Conservation (phyloP, 2,888 invertebrate species). For the Agonum fuliginosum region DNA sequence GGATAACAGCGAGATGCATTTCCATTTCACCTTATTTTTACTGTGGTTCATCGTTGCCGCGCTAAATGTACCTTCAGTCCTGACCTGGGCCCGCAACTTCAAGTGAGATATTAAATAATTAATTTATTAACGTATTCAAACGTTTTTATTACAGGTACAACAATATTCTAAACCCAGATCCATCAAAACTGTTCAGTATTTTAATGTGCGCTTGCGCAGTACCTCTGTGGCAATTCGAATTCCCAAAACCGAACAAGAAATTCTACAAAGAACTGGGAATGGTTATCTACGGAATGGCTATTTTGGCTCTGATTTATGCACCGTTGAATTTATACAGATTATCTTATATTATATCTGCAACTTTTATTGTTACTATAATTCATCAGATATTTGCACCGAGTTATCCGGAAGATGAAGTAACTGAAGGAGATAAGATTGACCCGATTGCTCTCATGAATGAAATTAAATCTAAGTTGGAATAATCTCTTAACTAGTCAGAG, state of each 20-base stretch:
- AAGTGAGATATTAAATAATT: conserved; percentile 75
- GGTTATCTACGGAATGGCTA: conserved; percentile 75
- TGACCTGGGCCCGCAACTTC: conserved; percentile 89
- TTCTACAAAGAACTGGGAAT: conserved; percentile 73
- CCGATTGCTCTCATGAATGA: conserved; percentile 34
- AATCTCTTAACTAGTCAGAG: conserved; percentile 36
- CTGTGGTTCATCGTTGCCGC: conserved; percentile 80
- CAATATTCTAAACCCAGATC: conserved; percentile 77
- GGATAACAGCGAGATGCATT: conserved; percentile 76
- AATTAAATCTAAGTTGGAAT: conserved; percentile 66
- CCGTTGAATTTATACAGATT: conserved; percentile 78
- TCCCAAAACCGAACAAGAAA: conserved; percentile 78
- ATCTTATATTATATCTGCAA: conserved; percentile 76
- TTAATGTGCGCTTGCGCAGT: conserved; percentile 77
- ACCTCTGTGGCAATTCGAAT: conserved; percentile 80
- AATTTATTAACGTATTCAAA: conserved; percentile 5
- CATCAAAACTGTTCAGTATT: conserved; percentile 77
- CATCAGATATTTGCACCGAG: conserved; percentile 75
- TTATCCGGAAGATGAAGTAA: conserved; percentile 75
- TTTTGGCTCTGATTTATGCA: conserved; percentile 76
- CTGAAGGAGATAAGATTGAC: conserved; percentile 63
- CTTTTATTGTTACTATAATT: conserved; percentile 75
- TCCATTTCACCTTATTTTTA: conserved; percentile 84
- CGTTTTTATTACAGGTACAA: conserved; percentile 75
- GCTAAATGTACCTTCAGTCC: conserved; percentile 82